phyloP scores from a whole-genome alignment of 2,113 vertebrate species.

The Neolamprologus ventralis region DNA sequence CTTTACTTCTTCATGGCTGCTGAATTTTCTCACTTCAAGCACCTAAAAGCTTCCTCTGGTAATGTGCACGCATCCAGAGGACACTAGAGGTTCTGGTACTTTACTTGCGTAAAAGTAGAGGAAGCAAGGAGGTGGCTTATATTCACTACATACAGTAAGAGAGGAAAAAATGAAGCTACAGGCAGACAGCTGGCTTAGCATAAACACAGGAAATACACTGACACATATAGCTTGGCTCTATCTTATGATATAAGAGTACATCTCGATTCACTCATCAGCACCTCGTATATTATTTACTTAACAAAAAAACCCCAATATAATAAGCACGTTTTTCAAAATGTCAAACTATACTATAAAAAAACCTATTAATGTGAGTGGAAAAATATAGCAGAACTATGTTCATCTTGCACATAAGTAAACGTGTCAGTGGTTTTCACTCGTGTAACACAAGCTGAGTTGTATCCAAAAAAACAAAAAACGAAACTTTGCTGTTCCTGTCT shows the following conservation, averaged over 20 bases:
- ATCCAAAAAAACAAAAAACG: not conserved
- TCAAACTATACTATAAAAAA: not conserved
- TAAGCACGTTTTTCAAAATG: not conserved
- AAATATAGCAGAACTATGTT: not conserved
- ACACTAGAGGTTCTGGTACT: not conserved
- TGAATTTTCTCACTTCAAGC: not conserved
- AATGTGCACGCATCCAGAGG: not conserved
- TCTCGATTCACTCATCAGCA: not conserved
- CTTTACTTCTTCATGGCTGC: not conserved
- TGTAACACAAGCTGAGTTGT: not conserved
- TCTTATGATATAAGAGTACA: not conserved
- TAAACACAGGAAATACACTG: not conserved
- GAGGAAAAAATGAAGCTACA: not conserved
- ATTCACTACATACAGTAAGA: not conserved
- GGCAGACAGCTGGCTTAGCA: not conserved
- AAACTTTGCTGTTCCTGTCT: not conserved
- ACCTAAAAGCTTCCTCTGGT: not conserved
- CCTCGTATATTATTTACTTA: not conserved
- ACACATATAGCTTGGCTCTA: not conserved
- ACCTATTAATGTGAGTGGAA: not conserved
- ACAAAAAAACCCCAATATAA: accelerated
- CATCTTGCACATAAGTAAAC: not conserved
- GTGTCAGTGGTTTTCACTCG: not conserved
- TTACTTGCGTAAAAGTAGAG: not conserved
- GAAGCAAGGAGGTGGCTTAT: not conserved